A percentile compares a stretch with the other conserved stretches of the same genome.
These are phyloP conservation scores for Muricea muricata DNA, from an alignment of 92 coral and sea anemone species.

Conservation along the genomic window DNA sequence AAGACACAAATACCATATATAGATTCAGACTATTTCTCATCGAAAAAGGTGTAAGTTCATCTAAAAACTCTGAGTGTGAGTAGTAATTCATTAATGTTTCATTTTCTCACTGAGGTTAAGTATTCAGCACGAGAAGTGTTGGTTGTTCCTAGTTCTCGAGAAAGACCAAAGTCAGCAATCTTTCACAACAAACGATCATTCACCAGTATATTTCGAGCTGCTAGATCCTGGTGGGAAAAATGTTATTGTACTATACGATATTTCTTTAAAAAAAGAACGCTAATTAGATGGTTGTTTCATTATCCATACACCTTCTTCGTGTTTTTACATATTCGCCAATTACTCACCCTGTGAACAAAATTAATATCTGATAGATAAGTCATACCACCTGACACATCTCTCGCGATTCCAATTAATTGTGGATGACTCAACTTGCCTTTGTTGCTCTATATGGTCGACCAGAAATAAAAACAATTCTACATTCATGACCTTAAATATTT, in stretches of 20 bases:
- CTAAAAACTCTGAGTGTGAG: no score
- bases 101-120: conserved; percentile 17
- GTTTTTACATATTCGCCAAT: no score
- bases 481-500: no score
- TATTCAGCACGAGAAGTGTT: conserved; percentile 24
- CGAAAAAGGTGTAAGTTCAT: no score
- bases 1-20: no score
- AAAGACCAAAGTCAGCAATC: conserved; percentile 79
- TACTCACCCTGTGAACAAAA: conserved; percentile 61
- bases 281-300: no score
- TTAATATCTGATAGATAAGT: conserved; percentile 52
- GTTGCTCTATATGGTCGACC: background rate
- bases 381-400: conserved; percentile 63
- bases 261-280: no score
- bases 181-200: conserved; percentile 66
- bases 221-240: conserved; percentile 63
- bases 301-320: no score
- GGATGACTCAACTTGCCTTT: conserved; percentile 15
- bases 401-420: conserved; percentile 58
- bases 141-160: conserved; percentile 58
- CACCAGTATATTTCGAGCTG: conserved; percentile 78
- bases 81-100: no score
- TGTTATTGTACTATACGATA: no score
- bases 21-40: no score
- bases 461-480: no score